These are phyloP conservation scores for Ormyrus labotus DNA, from an alignment of 2,888 invertebrate species.

Conservation along the genomic window DNA sequence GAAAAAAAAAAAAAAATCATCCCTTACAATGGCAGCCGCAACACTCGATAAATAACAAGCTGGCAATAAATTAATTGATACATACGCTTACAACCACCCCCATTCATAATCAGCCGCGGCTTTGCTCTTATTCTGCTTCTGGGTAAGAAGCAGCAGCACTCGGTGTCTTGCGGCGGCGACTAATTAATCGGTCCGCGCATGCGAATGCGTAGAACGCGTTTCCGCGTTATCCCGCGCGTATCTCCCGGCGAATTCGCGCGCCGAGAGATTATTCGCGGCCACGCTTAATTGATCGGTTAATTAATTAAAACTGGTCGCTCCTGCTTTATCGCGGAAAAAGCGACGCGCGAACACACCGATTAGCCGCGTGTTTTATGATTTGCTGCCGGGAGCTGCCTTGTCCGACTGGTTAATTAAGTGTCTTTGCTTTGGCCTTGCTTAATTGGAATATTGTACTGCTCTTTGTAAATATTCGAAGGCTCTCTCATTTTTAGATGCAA, in stretches of 20 bases:
- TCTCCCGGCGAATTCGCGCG: slow-evolving; percentile 15
- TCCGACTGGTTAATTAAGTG: slow-evolving; percentile 32
- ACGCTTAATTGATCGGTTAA: slow-evolving; percentile 46
- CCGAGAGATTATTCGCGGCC: slow-evolving; percentile 23
- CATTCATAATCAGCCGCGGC: slow-evolving; percentile 14
- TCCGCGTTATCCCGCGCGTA: slow-evolving; percentile 29
- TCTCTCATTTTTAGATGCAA: too few species aligned
- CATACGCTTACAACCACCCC: neutral
- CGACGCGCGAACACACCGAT: slow-evolving; percentile 5
- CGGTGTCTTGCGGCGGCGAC: neutral
- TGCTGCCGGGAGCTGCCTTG: neutral
- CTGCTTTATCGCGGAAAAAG: slow-evolving; percentile 24
- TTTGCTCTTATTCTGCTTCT: neutral
- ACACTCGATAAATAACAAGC: neutral
- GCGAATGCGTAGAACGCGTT: neutral
- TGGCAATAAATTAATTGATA: slow-evolving; percentile 34
- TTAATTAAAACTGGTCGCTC: slow-evolving; percentile 48
- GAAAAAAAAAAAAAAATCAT: too few species aligned
- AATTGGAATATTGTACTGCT: neutral
- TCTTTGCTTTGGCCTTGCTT: neutral
- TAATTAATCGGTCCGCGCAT: slow-evolving; percentile 63
- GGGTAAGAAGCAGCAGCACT: neutral
- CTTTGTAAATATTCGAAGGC: neutral
- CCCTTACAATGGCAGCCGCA: too few species aligned
- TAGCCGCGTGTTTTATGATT: slow-evolving; percentile 31